These are phyloP conservation scores for Drosophila nigrodunni DNA, from an alignment of 1,140 invertebrate genomes.

Conservation along the genomic window DNA sequence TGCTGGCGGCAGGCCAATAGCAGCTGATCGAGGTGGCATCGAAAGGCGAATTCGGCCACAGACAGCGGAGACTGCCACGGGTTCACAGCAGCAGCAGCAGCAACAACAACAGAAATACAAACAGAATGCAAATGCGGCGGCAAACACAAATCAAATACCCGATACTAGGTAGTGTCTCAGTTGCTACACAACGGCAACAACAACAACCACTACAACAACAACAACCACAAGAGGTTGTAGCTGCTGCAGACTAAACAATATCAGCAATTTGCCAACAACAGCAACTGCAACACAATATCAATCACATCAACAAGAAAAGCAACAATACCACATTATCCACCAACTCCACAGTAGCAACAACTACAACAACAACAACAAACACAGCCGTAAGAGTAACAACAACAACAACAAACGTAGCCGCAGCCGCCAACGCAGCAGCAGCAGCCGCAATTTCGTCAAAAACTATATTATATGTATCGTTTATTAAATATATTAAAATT, in stretches of 20 bases:
- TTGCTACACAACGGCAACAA: conserved; percentile 41
- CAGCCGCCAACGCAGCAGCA: conserved; percentile 54
- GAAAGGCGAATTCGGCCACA: conserved; percentile 75
- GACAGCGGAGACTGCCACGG: conserved; percentile 71
- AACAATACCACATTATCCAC: conserved; percentile 39
- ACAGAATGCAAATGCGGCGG: conserved; percentile 66
- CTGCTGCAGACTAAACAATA: conserved; percentile 64
- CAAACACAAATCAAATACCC: conserved; percentile 84
- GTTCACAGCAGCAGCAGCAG: conserved; percentile 66
- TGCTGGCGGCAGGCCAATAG: conserved; percentile 71
- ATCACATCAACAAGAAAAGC: conserved; percentile 39
- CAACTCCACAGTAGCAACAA: conserved; percentile 49
- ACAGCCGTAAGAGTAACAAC: conserved; percentile 64
- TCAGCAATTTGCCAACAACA: conserved; percentile 52
- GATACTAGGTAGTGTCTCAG: conserved; percentile 84
- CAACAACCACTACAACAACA: conserved; percentile 24
- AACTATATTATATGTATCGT: conserved; percentile 84
- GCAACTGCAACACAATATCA: conserved; percentile 21
- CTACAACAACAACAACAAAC: conserved; percentile 59
- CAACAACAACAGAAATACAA: conserved; percentile 79
- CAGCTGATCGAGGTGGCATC: conserved; percentile 75
- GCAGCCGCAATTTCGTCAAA: conserved; percentile 80
- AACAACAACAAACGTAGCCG: conserved; percentile 51
- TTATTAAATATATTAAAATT: conserved; percentile 85
- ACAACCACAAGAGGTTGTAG: conserved; percentile 51